A percentile compares a stretch with the other conserved stretches of the same genome.
Evolutionary conservation across 1,140 invertebrate genomes (phyloP).

Genomic region (Medauroidea extradentata): DNA sequence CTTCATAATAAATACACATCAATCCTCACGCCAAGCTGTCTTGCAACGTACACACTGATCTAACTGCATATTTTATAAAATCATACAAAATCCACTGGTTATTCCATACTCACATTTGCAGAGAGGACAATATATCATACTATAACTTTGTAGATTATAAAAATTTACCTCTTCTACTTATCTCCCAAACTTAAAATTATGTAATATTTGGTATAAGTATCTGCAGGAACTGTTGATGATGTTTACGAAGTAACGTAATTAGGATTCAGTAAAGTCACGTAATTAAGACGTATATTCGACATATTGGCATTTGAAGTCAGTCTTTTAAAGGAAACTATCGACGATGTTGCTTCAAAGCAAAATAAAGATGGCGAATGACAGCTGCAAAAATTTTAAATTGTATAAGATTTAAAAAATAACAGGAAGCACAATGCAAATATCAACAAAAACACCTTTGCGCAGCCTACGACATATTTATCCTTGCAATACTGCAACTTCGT

Average conservation of each 20-base stretch:
- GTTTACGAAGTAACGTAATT: constrained; percentile 14
- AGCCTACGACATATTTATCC: constrained; percentile 1
- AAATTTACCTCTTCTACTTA: constrained; percentile 10
- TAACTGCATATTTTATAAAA: neutral
- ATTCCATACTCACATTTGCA: neutral
- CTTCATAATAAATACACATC: no score
- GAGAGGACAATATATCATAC: constrained; percentile 1
- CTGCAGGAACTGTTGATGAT: constrained; percentile 23
- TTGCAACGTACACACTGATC: no score
- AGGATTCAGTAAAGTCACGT: constrained; percentile 12
- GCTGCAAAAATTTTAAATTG: no score
- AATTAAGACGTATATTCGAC: constrained; percentile 17
- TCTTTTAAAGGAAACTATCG: constrained; percentile 19
- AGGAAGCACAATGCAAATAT: constrained; percentile 10
- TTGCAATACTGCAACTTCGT: neutral
- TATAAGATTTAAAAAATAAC: neutral
- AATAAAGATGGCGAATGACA: no score
- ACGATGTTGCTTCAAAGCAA: no score
- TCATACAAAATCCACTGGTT: constrained; percentile 10
- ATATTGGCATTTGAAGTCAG: constrained; percentile 24
- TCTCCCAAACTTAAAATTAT: constrained; percentile 18
- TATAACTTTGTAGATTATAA: constrained; percentile 13
- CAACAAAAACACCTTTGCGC: constrained; percentile 1
- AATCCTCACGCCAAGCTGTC: no score
- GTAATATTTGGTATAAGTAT: constrained; percentile 22